Percentiles rank a stretch among this genome's conserved stretches.
phyloP scores from a whole-genome alignment of 2,888 invertebrate genomes.

The Lasioglossum villosulum region DNA sequence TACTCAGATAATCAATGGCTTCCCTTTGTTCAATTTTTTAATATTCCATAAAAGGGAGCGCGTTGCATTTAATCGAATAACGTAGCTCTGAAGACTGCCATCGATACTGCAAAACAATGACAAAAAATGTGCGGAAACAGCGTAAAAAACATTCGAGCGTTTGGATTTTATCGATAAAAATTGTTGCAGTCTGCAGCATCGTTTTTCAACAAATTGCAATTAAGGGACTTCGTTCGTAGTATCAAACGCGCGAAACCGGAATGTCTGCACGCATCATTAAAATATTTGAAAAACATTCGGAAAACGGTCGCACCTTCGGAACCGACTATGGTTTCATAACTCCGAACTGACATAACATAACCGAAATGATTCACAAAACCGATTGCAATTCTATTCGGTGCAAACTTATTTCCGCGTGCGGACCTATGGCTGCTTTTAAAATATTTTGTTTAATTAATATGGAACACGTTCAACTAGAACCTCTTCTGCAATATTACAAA shows the following conservation, averaged over 20 bases:
- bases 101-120: not conserved
- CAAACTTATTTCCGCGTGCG: not conserved
- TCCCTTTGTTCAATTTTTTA: not conserved
- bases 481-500: too few relatives aligned
- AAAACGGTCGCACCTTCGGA: not conserved
- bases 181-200: not conserved
- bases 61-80: not conserved
- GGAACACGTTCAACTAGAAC: too few relatives aligned
- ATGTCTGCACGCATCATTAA: not conserved
- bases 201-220: not conserved
- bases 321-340: not conserved
- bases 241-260: not conserved
- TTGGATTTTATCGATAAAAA: not conserved
- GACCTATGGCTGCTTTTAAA: not conserved
- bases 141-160: not conserved
- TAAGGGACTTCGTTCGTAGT: not conserved
- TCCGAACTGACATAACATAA: too few relatives aligned
- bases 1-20: not conserved
- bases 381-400: not conserved
- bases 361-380: too few relatives aligned
- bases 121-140: not conserved
- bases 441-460: not conserved
- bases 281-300: not conserved
- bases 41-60: not conserved
- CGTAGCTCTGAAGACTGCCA: not conserved